Percentiles rank a stretch among this genome's conserved stretches.
Conservation (phyloP, 2,113 vertebrate genomes). For the Crotalus tigris region DNA sequence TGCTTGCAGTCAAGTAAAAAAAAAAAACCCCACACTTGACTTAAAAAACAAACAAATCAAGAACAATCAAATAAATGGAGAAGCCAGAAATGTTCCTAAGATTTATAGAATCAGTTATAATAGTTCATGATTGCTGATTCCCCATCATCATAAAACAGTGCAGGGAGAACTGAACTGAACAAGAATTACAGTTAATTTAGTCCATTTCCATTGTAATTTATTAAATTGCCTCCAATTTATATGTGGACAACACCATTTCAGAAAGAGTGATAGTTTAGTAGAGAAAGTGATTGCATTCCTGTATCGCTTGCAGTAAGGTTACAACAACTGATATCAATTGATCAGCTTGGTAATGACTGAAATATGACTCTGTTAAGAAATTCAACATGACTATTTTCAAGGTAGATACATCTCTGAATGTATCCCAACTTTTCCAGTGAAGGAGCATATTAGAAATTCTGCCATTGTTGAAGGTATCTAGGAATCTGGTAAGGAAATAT, state of each 20-base stretch:
- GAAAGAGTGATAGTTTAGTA: not conserved
- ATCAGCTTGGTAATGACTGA: not conserved
- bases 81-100: not conserved
- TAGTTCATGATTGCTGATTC: not conserved
- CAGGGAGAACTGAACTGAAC: not conserved
- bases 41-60: not conserved
- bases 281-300: not conserved
- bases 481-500: not conserved
- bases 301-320: not conserved
- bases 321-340: not conserved
- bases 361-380: not conserved
- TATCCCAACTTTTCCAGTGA: not conserved
- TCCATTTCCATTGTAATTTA: not conserved
- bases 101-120: not conserved
- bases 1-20: not conserved
- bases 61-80: not conserved
- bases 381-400: not conserved
- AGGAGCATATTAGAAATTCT: not conserved
- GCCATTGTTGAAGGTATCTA: not conserved
- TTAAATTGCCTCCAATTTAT: not conserved
- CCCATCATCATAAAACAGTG: not conserved
- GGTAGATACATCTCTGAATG: not conserved
- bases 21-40: not conserved
- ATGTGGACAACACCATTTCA: not conserved
- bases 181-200: not conserved